Percentiles rank a stretch among this genome's conserved stretches.
phyloP scores from a whole-genome alignment of 2,888 invertebrate species.

The Nymphalis polychloros region DNA sequence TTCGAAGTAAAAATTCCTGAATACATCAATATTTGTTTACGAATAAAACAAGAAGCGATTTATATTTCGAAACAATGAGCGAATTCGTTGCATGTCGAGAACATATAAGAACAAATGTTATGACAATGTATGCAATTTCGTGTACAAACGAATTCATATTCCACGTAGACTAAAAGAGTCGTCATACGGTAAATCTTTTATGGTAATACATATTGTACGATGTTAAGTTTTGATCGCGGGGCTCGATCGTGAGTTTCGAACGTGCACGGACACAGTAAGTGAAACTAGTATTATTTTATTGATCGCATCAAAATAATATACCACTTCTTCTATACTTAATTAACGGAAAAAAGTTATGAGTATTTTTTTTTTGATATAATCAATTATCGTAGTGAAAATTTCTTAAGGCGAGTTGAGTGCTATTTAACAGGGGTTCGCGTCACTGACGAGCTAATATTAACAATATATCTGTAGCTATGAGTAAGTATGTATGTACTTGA shows the following conservation, averaged over 20 bases:
- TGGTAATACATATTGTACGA: slow-evolving; percentile 71
- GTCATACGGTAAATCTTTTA: slow-evolving; percentile 73
- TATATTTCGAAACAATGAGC: slow-evolving; percentile 47
- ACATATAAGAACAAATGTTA: slow-evolving; percentile 53
- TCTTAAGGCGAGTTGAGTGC: too few species aligned
- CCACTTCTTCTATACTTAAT: neutral
- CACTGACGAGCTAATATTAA: too few species aligned
- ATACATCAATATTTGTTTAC: slow-evolving; percentile 21
- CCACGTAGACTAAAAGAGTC: slow-evolving; percentile 72
- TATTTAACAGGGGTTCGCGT: too few species aligned
- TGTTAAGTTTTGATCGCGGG: slow-evolving; percentile 71
- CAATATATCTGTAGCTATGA: too few species aligned
- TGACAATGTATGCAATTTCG: slow-evolving; percentile 68
- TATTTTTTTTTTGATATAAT: too few species aligned
- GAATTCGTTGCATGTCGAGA: slow-evolving; percentile 57
- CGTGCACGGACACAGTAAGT: slow-evolving; percentile 58
- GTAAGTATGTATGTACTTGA: too few species aligned
- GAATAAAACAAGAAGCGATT: slow-evolving; percentile 27
- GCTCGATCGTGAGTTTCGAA: slow-evolving; percentile 72
- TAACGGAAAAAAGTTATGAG: neutral
- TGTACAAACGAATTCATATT: slow-evolving; percentile 73
- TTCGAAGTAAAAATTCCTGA: slow-evolving; percentile 10
- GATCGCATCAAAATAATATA: neutral
- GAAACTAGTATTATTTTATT: slow-evolving; percentile 36
- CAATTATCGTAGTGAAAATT: too few species aligned